Evolutionary conservation across 1,140 invertebrate genomes (phyloP).

Genomic region (Drosophila ambigua): DNA sequence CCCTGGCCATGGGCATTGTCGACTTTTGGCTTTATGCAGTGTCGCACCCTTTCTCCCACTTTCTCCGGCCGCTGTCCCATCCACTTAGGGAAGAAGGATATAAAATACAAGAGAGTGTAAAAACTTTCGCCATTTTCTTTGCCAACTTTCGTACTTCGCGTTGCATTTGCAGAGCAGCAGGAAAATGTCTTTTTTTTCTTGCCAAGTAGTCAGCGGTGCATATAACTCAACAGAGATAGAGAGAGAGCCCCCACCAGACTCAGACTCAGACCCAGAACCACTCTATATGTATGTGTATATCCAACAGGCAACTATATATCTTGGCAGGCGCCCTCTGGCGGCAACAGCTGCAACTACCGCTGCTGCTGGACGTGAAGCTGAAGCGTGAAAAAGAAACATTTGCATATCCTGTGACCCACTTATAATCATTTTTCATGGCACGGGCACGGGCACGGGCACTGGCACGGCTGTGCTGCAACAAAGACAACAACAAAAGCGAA

Average conservation of each 20-base stretch:
- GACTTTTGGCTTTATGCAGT: constrained; percentile 3
- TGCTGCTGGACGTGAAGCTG: constrained; percentile 47
- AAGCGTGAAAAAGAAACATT: constrained; percentile 80
- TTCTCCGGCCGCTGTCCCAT: too few species aligned
- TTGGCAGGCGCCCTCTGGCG: constrained; percentile 52
- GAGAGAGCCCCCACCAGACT: constrained; percentile 1
- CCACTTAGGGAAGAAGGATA: constrained; percentile 24
- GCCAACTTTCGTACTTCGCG: constrained; percentile 59
- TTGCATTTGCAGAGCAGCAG: constrained; percentile 58
- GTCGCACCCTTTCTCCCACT: too few species aligned
- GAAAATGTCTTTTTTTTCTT: constrained; percentile 52
- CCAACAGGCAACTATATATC: constrained; percentile 28
- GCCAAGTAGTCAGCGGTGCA: constrained; percentile 60
- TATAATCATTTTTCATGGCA: constrained; percentile 77
- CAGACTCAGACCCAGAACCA: too few species aligned
- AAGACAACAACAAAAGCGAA: constrained; percentile 33
- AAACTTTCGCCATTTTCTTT: constrained; percentile 79
- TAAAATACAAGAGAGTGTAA: constrained; percentile 57
- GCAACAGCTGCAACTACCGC: constrained; percentile 46
- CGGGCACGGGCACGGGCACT: too few species aligned
- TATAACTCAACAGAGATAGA: constrained; percentile 60
- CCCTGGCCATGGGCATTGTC: constrained; percentile 8
- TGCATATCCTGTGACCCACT: constrained; percentile 82
- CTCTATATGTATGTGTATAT: too few species aligned
- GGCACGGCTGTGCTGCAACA: constrained; percentile 28